Evolutionary conservation across 1,140 invertebrate genomes (phyloP), one percentile per base, ranked within the genome.

Genomic region (Zaprionus capensis): DNA sequence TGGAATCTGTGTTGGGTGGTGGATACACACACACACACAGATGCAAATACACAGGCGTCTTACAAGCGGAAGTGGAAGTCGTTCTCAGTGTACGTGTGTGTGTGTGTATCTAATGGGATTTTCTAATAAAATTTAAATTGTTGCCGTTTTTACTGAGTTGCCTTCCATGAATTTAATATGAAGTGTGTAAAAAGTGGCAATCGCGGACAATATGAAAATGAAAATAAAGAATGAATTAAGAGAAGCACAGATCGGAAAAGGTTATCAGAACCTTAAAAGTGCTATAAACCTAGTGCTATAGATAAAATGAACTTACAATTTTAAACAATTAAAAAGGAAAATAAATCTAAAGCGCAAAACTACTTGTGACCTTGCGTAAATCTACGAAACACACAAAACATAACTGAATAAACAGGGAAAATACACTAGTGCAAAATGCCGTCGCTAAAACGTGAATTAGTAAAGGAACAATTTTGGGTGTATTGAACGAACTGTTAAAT

Each of bases 121-220:
- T 88, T 90, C 85, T 81, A 88, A 88, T 88, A 90, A 84, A 81
- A 90, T 88, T 90, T 84, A 84, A 88, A 88, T 84, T 90, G 81
- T 87, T 84, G 75, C 62, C 81, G 58, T 75, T 85, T 72, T 81
- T 78, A 55, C 75, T 66, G 51, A 34, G 24, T 62, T 63, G 58
- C 28, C 56, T 75, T 61, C 78, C 59, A 81, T 76, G 63, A 81
- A 88, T 90, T 88, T 81, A 84, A 79, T 73, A 81, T 81, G 62
- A 69, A 73, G 65, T 67, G 66, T 66, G 46, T 77, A 46, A 65
- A 68, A 69, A 74, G 31, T 57, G n/a, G 38, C 15, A 70, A 82
- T 79, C 34, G 34, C 34, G 34, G n/a, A 44, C n/a, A 17, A n/a
- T 41, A 15, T 41, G 15, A 41, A 41, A 44, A 38, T 5, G 15